Conservation (phyloP, 2,888 invertebrate species). For the Celastrina argiolus region DNA sequence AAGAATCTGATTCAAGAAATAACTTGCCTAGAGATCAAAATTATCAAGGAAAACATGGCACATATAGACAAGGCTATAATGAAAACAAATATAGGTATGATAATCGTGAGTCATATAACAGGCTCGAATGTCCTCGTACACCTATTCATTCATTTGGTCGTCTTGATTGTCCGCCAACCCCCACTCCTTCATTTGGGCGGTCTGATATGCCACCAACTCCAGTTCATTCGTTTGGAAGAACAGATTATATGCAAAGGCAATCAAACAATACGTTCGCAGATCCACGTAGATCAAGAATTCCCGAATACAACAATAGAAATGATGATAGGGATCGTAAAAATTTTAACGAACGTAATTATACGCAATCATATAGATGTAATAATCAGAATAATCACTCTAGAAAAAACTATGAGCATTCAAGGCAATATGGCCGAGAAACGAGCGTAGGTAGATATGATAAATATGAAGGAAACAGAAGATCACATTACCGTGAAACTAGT, state of each 20-base stretch:
- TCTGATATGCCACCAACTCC: conserved; percentile 44
- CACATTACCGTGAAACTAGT: conserved; percentile 37
- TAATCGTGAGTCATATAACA: conserved; percentile 28
- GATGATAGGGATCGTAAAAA: conserved; percentile 46
- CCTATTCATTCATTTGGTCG: conserved; percentile 36
- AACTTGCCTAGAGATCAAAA: conserved; percentile 35
- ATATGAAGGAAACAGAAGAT: conserved; percentile 38
- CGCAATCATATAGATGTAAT: conserved; percentile 35
- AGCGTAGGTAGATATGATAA: conserved; percentile 42
- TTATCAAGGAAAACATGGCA: conserved; percentile 21
- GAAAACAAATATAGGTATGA: conserved; percentile 31
- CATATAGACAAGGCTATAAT: conserved; percentile 11
- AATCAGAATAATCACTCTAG: conserved; percentile 34
- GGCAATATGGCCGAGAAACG: conserved; percentile 43
- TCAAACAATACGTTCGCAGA: conserved; percentile 40
- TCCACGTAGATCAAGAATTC: conserved; percentile 53
- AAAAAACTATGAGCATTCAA: conserved; percentile 37
- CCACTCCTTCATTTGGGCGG: conserved; percentile 48
- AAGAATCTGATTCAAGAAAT: conserved; percentile 35
- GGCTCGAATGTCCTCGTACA: conserved; percentile 35
- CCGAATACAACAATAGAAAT: conserved; percentile 44
- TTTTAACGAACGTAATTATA: conserved; percentile 43
- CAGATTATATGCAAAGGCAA: conserved; percentile 36
- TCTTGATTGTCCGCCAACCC: conserved; percentile 39
- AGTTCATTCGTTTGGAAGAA: conserved; percentile 35